Evolutionary conservation across 1,140 invertebrate genomes (phyloP).

Genomic region (Uloborus diversus): DNA sequence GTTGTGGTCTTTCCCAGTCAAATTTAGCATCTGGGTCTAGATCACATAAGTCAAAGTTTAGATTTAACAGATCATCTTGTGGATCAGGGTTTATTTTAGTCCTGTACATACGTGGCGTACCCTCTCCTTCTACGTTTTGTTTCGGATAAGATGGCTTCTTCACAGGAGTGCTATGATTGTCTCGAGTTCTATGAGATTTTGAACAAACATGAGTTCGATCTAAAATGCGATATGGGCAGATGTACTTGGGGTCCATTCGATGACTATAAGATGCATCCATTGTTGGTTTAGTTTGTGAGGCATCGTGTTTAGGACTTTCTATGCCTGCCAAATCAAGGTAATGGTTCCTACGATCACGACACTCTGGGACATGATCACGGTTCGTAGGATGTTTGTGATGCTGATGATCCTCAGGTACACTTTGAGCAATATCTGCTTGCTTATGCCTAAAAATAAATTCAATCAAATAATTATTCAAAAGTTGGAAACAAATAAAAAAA

Average conservation of each 20-base stretch:
- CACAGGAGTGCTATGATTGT: slow-evolving; percentile 17
- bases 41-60: slow-evolving; percentile 54
- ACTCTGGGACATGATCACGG: slow-evolving; percentile 61
- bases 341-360: slow-evolving; percentile 65
- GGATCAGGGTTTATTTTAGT: slow-evolving; percentile 1
- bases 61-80: slow-evolving; percentile 49
- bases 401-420: slow-evolving; percentile 73
- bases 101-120: slow-evolving; percentile 12
- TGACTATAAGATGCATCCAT: not conserved
- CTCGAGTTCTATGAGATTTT: slow-evolving; percentile 23
- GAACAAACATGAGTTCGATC: slow-evolving; percentile 55
- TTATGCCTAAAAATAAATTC: slow-evolving; percentile 60
- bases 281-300: not conserved
- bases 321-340: slow-evolving; percentile 67
- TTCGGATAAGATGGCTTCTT: slow-evolving; percentile 28
- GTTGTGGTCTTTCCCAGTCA: slow-evolving; percentile 53
- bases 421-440: slow-evolving; percentile 60
- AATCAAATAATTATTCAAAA: too few relatives aligned
- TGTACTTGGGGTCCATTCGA: slow-evolving; percentile 59
- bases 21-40: slow-evolving; percentile 52
- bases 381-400: slow-evolving; percentile 50
- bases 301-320: slow-evolving; percentile 61
- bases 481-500: too few relatives aligned
- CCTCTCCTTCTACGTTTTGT: not conserved
- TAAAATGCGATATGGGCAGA: slow-evolving; percentile 31